Conservation (phyloP, 2,113 vertebrate species). For the human (Homo sapiens) region DNA sequence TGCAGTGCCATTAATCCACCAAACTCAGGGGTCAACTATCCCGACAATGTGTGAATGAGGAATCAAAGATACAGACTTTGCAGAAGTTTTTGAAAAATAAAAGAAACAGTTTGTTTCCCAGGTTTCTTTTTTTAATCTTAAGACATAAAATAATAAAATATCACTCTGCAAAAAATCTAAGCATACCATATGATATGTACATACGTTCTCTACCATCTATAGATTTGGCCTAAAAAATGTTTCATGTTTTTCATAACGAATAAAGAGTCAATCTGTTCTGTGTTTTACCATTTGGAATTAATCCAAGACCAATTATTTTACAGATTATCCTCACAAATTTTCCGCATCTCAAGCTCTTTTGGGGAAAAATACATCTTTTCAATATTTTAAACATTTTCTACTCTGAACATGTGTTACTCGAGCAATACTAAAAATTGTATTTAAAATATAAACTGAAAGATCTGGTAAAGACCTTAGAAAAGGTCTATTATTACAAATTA, state of each 20-base stretch:
- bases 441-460: not conserved
- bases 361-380: not conserved
- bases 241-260: constrained; percentile 63
- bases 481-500: not conserved
- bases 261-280: constrained; percentile 70
- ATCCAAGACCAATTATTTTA: constrained; percentile 78
- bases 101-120: constrained; percentile 52
- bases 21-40: constrained; percentile 70
- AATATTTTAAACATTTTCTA: constrained; percentile 23
- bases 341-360: constrained; percentile 57
- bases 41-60: constrained; percentile 44
- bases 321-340: constrained; percentile 67
- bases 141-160: constrained; percentile 51
- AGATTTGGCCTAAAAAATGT: constrained; percentile 1
- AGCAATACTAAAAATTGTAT: not conserved
- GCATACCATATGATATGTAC: constrained; percentile 2
- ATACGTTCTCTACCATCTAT: constrained; percentile 23
- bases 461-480: not conserved
- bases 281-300: constrained; percentile 77
- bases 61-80: constrained; percentile 42
- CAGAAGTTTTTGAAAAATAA: constrained; percentile 36
- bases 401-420: not conserved
- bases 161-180: constrained; percentile 19
- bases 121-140: not conserved
- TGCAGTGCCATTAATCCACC: constrained; percentile 67